Evolutionary conservation across 2,888 invertebrate species (phyloP), one percentile per base, ranked within the genome.

Genomic region (Papilio gigon): DNA sequence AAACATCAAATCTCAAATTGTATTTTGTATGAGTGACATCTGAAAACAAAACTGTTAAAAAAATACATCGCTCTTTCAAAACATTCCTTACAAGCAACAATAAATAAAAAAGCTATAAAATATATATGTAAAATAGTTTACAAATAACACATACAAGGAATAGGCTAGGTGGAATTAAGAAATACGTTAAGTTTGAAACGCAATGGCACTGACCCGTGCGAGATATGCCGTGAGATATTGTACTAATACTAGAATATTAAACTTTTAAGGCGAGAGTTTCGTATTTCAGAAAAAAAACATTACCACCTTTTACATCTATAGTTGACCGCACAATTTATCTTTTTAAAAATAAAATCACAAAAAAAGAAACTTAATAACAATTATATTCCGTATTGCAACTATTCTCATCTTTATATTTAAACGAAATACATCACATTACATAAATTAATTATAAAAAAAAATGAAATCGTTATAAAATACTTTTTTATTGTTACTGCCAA

Each of bases 181-280:
- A 59, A 65, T 56, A 56, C 8, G 4, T 17, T 33, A 27, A 40
- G 25, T 6, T 2, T 20, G 37, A 20, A 56, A 58, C 17, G 35
- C 27, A 33, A 33, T 44, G 42, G 44, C 65, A 30, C 53, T n/a
- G 1, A 27, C 30, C 53, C 30, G 53, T 58, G 44, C 33, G 33
- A 59, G 22, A 30, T 42, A 22, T 47, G 12, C 35, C 17, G 56
- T 33, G 59, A 58, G 22, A 9, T 33, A 67, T 67, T 67, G 67
- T 67, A 67, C 67, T 67, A 62, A 62, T 20, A 14, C 67, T 67
- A 67, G 56, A 56, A 53, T 17, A 67, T 56, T 58, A 65, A 44
- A 68, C 62, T 20, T 44, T 42, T 53, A 56, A 56, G 53, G 53
- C 53, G 53, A 56, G 30, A 3, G 2, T 53, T 17, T 30, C 3